Evolutionary conservation across 2,113 vertebrate species (phyloP), one percentile per base, ranked within the genome.

Genomic region (Alethe diademata): DNA sequence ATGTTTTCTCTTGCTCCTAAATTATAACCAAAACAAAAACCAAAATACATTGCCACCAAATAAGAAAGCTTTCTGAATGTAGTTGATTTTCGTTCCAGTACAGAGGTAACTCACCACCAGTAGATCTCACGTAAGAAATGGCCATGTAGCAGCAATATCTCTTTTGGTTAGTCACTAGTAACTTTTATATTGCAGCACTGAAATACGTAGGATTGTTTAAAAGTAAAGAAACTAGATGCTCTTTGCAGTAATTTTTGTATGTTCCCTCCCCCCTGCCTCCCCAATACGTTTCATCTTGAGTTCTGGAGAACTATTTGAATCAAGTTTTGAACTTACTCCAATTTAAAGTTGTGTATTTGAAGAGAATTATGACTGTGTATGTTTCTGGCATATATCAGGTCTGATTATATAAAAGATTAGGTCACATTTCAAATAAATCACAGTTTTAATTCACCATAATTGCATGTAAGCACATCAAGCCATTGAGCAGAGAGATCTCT

Each of bases 181-280:
- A 76, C 11, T 86, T 86, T 31, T 53, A 29, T 26, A 14, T 58
- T 70, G 10, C 14, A 73, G 35, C 38, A 80, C 60, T 70, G 67
- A 78, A 78, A 58, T 75, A 61, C 10, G 3, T 48, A 69, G 13
- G 25, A n/a, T 67, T 78, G 14, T 69, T 95, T 67, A 36, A 60
- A 75, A 62, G 33, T 20, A 69, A 70, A 76, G n/a, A 72, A 90
- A 50, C 16, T n/a, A 42, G 36, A 33, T 50, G 11, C 5, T 29
- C 9, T 67, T 90, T 53, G 28, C 4, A 13, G 10, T 50, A 5
- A 19, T 53, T 78, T 90, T 47, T 40, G 12, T 25, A 33, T 48
- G 8, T 11, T 29, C 50, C 8, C 10, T 5, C 28, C 10, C 16
- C 47, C 8, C 20, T 2, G 8, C 47, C 2, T 3, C 6, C 4